These are phyloP conservation scores for Petrolisthes cinctipes DNA, from an alignment of 2,888 invertebrate species.

Conservation along the genomic window DNA sequence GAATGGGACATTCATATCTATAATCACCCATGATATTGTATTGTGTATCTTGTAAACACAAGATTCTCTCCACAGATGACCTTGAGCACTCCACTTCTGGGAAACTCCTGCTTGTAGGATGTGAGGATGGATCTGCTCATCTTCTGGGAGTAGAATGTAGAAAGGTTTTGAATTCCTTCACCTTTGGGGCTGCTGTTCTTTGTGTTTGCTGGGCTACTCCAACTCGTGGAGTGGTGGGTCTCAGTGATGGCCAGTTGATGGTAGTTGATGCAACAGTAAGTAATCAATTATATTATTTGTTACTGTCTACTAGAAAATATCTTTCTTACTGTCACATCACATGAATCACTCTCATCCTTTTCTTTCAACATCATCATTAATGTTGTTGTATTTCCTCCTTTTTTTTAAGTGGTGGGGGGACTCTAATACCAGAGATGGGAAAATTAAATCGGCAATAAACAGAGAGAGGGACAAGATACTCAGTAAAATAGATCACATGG, in stretches of 20 bases:
- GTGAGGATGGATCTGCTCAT: constrained; percentile 75
- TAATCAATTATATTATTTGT: not conserved
- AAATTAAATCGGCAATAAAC: too few species aligned
- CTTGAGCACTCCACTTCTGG: constrained; percentile 76
- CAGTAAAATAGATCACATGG: too few species aligned
- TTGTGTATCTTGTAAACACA: too few species aligned
- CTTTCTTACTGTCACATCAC: not conserved
- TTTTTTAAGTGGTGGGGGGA: too few species aligned
- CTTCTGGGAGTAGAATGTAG: constrained; percentile 72
- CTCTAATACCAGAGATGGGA: too few species aligned
- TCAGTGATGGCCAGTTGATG: constrained; percentile 71
- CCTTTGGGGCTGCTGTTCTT: constrained; percentile 47
- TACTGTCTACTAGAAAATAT: not conserved
- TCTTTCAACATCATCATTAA: not conserved
- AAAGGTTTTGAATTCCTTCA: constrained; percentile 26
- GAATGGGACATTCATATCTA: too few species aligned
- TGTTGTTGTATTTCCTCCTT: too few species aligned
- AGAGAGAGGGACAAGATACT: too few species aligned
- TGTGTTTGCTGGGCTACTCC: constrained; percentile 67
- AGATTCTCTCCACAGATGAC: constrained; percentile 68
- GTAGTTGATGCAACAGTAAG: constrained; percentile 73
- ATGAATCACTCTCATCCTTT: not conserved
- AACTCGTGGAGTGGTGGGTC: constrained; percentile 41
- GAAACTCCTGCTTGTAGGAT: constrained; percentile 76
- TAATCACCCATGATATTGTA: too few species aligned